Evolutionary conservation across 2,888 invertebrate species (phyloP), one percentile per base, ranked within the genome.

Genomic region (Ectemnius cavifrons): DNA sequence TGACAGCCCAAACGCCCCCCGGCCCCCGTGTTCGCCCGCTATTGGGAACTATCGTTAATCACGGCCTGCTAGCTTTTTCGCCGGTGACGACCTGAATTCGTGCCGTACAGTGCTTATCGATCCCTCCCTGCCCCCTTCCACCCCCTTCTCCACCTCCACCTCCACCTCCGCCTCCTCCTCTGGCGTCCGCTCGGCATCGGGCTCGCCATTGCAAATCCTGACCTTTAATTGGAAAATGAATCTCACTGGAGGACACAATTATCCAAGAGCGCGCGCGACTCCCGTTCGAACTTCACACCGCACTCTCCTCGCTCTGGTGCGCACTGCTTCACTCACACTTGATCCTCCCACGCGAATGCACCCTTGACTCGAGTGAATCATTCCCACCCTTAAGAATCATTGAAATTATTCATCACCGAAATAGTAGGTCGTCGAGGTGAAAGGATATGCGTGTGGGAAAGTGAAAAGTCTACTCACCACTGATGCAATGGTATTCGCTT

Each of bases 191-290:
- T 3, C 23, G 23, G 57, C 70, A 46, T 59, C 61, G 52, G 69
- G 69, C 70, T 52, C n/a, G 52, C 73, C 79, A 77, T 77, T 76
- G 81, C 76, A 72, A 76, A 82, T 81, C 77, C 74, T 57, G 62
- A 59, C 79, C 73, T 78, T 77, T 79, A 84, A 81, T 81, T 81
- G 80, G 78, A 79, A 80, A 80, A 80, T 80, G 81, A 82, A 79
- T 77, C 76, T 79, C 63, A 73, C 78, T 71, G 69, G 73, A 72
- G 73, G 52, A 63, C 72, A 74, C 73, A 67, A 80, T 82, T 81
- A 81, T 81, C 81, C 81, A 63, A 73, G 71, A 69, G 47, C 28
- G 47, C 28, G 47, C 69, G 49, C 59, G 66, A 74, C 64, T 71
- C 66, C 46, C 73, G 67, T 11, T 71, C 71, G 72, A 73, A 23